Base-by-base conservation (phyloP, 2,113 vertebrate genomes). In the Heterotilapia buettikoferi region DNA sequence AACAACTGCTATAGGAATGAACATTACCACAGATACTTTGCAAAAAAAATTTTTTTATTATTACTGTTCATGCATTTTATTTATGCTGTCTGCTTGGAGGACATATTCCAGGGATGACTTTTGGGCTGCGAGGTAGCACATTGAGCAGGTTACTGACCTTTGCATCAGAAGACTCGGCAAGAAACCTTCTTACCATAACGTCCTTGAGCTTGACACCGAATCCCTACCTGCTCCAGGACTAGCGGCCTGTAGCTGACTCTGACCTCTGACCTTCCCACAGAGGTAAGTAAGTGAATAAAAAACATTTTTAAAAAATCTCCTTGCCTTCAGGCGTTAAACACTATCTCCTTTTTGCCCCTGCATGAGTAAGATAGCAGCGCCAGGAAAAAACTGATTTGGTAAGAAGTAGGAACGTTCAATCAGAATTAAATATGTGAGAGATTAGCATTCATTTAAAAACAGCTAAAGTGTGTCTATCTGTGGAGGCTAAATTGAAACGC, bases 191-290 rank as follows among this genome's bases (percentile, higher is more conserved):
- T 2, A 33, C 56, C 7, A 59, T 86, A 68, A 59, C 7, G 61
- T 80, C 90, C 88, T 92, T 92, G 73, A 88, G 80, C 19, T 45
- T 61, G 53, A 83, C 59, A 80, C 59, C 66, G 79, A 93, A 87
- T 73, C 82, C 81, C 68, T 59, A 50, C 71, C 78, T 73, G 88
- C 84, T 85, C 36, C 76, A 40, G 84, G 68, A 82, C 81, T 50
- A 24, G 85, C 78, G 90, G 81, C 89, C 88, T 36, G 68, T 56
- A 47, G 63, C 88, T 63, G 76, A 76, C 84, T 85, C 43, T 80
- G 85, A 92, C 84, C 86, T 86, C 54, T 87, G 71, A 90, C 87
- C 88, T 84, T 61, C 59, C 84, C 29, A 24, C 54, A 82, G 79
- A 84, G 43, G 31, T 38, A 38, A 63, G 86, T 9, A 36, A 84